These are phyloP conservation scores for Taenioides sp. DNA, from an alignment of 2,797 vertebrate genomes.

Conservation along the genomic window DNA sequence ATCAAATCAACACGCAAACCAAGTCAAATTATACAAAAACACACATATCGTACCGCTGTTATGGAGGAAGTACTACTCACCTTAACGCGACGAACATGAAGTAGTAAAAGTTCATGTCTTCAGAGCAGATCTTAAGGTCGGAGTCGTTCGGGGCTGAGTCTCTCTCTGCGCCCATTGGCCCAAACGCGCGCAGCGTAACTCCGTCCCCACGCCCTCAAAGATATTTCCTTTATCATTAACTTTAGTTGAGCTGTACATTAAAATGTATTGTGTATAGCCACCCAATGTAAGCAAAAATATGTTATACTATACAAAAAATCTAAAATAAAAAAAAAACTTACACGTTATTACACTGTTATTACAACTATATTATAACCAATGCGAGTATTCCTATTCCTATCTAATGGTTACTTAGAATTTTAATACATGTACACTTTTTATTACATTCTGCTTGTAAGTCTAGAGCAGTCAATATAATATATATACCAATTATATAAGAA, in stretches of 20 bases:
- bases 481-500: no score
- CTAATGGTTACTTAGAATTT: no score
- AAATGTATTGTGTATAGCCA: no score
- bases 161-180: slow-evolving; percentile 52
- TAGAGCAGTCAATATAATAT: no score
- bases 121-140: slow-evolving; percentile 11
- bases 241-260: background rate
- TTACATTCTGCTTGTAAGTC: no score
- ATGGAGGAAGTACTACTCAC: slow-evolving; percentile 32
- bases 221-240: accelerated
- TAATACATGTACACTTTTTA: no score
- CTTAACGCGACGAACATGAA: slow-evolving; percentile 37
- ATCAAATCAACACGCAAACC: background rate
- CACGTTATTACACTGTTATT: no score
- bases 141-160: slow-evolving; percentile 28
- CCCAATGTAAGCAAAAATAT: no score
- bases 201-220: background rate
- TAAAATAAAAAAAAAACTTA: no score
- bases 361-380: no score
- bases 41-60: background rate
- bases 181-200: slow-evolving; percentile 4
- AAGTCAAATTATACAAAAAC: accelerated
- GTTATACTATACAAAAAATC: no score
- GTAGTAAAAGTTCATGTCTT: slow-evolving; percentile 58
- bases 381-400: background rate